Evolutionary conservation across 2,113 vertebrate genomes (phyloP).

Genomic region (Tetrao urogallus): DNA sequence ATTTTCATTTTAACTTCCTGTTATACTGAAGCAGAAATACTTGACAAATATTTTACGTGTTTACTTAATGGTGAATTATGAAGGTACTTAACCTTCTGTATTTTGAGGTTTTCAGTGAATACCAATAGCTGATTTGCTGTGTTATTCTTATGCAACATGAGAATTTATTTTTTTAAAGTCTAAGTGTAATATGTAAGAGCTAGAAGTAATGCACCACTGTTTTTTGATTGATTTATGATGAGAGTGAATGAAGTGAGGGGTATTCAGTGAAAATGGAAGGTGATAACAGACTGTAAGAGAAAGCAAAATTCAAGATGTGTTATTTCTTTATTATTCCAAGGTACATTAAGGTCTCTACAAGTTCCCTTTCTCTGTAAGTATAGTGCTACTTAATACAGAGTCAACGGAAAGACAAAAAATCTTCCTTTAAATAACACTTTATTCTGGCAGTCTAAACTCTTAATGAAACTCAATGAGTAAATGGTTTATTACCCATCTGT

Average conservation of each 20-base stretch:
- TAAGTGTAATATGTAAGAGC: not conserved
- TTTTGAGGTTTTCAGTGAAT: not conserved
- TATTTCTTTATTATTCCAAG: not conserved
- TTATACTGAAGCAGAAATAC: not conserved
- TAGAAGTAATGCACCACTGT: not conserved
- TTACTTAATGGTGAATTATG: not conserved
- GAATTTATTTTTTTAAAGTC: not conserved
- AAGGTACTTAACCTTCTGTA: not conserved
- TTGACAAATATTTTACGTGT: not conserved
- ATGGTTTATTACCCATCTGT: not conserved
- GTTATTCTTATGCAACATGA: not conserved
- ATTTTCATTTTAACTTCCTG: not conserved
- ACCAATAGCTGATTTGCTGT: not conserved
- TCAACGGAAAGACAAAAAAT: not conserved
- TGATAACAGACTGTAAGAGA: not conserved
- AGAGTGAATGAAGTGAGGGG: not conserved
- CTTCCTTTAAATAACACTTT: not conserved
- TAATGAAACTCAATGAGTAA: not conserved
- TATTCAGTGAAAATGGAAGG: not conserved
- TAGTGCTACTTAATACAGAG: not conserved
- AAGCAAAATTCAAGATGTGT: not conserved
- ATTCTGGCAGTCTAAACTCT: not conserved
- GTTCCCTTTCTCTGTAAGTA: not conserved
- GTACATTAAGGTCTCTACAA: not conserved
- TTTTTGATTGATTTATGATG: not conserved